Percentiles rank a stretch among this genome's conserved stretches.
Evolutionary conservation across 2,888 invertebrate species (phyloP).

Genomic region (Eristalinus sepulchralis): DNA sequence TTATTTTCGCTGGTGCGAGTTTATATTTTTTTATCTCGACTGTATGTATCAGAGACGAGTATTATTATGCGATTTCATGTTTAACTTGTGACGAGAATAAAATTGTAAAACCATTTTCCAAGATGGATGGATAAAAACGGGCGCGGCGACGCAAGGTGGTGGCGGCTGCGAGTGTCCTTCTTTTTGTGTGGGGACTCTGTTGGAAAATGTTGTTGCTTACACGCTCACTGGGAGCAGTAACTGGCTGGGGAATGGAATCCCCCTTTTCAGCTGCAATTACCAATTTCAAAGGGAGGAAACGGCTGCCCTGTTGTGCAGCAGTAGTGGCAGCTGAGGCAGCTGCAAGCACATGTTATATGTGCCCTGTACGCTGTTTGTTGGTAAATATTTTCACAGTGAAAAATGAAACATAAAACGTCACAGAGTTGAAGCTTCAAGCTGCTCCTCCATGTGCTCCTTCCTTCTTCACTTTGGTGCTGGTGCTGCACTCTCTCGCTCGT

Average conservation of each 20-base stretch:
- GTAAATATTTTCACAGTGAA: slow-evolving; percentile 64
- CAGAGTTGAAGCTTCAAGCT: slow-evolving; percentile 33
- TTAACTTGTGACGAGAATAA: slow-evolving; percentile 69
- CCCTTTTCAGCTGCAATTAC: slow-evolving; percentile 67
- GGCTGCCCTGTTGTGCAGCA: slow-evolving; percentile 26
- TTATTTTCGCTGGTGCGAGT: neutral
- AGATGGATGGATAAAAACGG: slow-evolving; percentile 59
- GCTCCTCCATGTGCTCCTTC: neutral
- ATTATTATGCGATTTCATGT: slow-evolving; percentile 71
- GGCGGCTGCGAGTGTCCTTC: slow-evolving; percentile 44
- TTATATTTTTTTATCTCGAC: slow-evolving; percentile 30
- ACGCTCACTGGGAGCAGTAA: slow-evolving; percentile 44
- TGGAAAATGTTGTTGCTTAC: slow-evolving; percentile 58
- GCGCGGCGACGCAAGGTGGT: neutral
- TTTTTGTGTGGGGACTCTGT: slow-evolving; percentile 42
- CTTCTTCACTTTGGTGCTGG: neutral
- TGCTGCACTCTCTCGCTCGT: slow-evolving; percentile 10
- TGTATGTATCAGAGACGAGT: slow-evolving; percentile 55
- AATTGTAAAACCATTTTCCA: slow-evolving; percentile 69
- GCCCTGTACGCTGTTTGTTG: slow-evolving; percentile 41
- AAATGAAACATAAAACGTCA: slow-evolving; percentile 58
- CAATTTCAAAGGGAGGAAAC: slow-evolving; percentile 53
- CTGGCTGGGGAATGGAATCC: slow-evolving; percentile 55
- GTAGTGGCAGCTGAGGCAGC: neutral
- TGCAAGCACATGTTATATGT: slow-evolving; percentile 48